Evolutionary conservation across 2,888 invertebrate genomes (phyloP), one percentile per base, ranked within the genome.

Genomic region (Abrostola tripartita): DNA sequence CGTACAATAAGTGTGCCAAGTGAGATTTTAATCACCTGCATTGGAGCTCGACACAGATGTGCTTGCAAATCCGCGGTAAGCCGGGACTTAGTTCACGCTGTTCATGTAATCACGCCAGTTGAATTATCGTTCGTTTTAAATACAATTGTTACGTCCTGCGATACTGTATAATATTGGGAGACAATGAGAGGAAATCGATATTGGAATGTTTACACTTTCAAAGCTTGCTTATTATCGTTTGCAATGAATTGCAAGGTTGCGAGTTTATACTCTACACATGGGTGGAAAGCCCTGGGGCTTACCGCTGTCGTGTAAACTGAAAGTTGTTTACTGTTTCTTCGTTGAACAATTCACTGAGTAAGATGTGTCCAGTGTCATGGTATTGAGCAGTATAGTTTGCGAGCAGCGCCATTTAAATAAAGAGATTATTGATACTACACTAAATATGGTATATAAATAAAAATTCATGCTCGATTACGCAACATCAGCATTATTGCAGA

Each of bases 61-160:
- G 85, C 78, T 79, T 81, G 84, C 78, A 88, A 91, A 92, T 89
- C 92, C 90, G 85, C 84, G 84, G 87, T 92, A 90, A 92, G 85
- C 90, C 86, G 80, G 76, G 90, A 88, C 90, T 92, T 91, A 92
- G 91, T 86, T 81, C 83, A 82, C 85, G 86, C 81, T 85, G 81
- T 83, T 84, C 83, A 78, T 82, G 87, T 90, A 91, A 91, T 89
- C 87, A 86, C 85, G 78, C 78, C 84, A 81, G 84, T 85, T 89
- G 85, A 90, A 89, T 90, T 90, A 90, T 88, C 81, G 83, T 79
- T 58, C 78, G 79, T 86, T 89, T 85, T 84, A 86, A 84, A 85
- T 83, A 86, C 82, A 79, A 84, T 83, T 81, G 80, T 77, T 75
- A 70, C 58, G 59, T 59, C 47, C 60, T 54, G 70, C 58, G 64